Percentiles rank a stretch among this genome's conserved stretches.
phyloP scores from a whole-genome alignment of 2,113 vertebrate genomes.

The Microtus ochrogaster region DNA sequence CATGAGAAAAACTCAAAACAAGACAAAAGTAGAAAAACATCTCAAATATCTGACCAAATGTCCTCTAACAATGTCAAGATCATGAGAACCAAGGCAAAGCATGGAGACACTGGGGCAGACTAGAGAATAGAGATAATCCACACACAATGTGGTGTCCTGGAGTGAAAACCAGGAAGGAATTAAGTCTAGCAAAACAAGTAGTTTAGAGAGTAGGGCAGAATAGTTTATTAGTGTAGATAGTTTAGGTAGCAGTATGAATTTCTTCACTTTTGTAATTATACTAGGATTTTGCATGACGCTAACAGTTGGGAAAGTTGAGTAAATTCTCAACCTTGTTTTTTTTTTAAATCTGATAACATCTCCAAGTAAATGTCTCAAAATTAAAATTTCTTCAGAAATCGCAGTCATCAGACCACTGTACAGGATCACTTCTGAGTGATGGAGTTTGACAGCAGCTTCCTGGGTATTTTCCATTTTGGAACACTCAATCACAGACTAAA shows the following conservation, averaged over 20 bases:
- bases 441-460: neutral
- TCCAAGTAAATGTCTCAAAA: neutral
- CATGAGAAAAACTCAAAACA: neutral
- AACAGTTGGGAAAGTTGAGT: neutral
- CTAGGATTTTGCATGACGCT: neutral
- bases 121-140: neutral
- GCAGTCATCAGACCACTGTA: neutral
- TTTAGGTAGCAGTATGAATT: neutral
- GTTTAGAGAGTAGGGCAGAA: neutral
- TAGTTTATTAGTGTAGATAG: neutral
- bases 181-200: neutral
- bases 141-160: neutral
- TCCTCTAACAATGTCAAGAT: neutral
- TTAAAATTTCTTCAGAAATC: neutral
- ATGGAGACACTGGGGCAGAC: neutral
- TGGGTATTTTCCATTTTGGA: neutral
- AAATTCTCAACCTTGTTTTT: neutral
- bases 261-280: slow-evolving; percentile 1
- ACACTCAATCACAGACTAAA: neutral
- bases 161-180: neutral
- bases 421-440: neutral
- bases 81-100: neutral
- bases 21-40: neutral
- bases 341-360: neutral
- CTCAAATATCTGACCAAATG: neutral